These are phyloP conservation scores for Ecdyonurus torrentis DNA, from an alignment of 2,888 invertebrate genomes.

Conservation along the genomic window DNA sequence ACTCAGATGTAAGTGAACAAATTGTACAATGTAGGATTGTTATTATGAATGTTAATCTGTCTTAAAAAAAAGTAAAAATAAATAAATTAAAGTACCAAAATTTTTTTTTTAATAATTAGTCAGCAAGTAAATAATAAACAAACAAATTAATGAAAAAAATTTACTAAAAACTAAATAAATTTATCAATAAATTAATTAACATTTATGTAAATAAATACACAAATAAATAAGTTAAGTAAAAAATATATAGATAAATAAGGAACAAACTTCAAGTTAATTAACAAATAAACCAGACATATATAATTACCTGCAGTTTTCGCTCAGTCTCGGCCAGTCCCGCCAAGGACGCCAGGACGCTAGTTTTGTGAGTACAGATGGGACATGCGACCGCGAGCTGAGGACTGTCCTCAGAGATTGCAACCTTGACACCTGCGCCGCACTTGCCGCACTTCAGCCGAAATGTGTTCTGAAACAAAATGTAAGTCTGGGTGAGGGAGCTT, in stretches of 20 bases:
- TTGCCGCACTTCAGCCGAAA: constrained; percentile 2
- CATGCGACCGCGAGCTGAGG: neutral
- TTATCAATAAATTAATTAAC: too few relatives aligned
- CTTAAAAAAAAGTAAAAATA: too few relatives aligned
- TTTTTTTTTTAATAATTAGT: too few relatives aligned
- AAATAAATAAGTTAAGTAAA: neutral
- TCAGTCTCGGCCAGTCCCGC: neutral
- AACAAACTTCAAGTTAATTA: too few relatives aligned
- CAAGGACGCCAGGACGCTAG: neutral
- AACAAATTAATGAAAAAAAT: neutral
- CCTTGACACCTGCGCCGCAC: constrained; percentile 5
- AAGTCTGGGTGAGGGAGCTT: too few relatives aligned
- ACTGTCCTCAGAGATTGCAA: constrained; percentile 2
- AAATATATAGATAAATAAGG: too few relatives aligned
- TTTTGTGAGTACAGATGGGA: neutral
- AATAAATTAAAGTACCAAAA: too few relatives aligned
- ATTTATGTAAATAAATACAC: neutral
- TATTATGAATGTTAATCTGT: too few relatives aligned
- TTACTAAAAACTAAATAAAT: neutral
- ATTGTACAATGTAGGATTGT: too few relatives aligned
- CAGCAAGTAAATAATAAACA: too few relatives aligned
- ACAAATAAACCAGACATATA: too few relatives aligned
- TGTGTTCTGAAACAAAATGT: neutral
- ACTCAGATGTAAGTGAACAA: too few relatives aligned
- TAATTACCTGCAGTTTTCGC: neutral